Evolutionary conservation across 2,113 vertebrate species (phyloP).

Genomic region (Pollachius pollachius): DNA sequence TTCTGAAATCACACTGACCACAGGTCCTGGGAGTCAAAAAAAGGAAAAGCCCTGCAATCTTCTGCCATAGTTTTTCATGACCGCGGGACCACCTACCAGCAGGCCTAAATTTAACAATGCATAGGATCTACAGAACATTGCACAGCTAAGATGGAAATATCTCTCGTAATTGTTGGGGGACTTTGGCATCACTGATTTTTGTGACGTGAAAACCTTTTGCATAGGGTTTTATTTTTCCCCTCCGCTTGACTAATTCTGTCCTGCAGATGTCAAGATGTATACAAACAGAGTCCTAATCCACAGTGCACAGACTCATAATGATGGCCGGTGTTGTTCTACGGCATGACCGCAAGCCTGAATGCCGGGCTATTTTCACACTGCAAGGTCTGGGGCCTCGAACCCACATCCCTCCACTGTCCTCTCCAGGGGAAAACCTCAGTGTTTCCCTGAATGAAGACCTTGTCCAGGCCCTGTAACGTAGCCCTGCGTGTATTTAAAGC

Average conservation of each 20-base stretch:
- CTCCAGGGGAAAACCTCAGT: conserved; percentile 61
- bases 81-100: conserved; percentile 69
- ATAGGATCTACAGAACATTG: conserved; percentile 54
- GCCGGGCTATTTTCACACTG: conserved; percentile 75
- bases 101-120: conserved; percentile 51
- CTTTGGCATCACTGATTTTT: conserved; percentile 66
- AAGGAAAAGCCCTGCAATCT: conserved; percentile 52
- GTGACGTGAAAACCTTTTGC: conserved; percentile 44
- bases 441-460: conserved; percentile 65
- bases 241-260: conserved; percentile 47
- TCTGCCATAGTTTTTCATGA: conserved; percentile 54
- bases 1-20: conserved; percentile 61
- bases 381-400: conserved; percentile 63
- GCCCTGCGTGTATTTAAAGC: conserved; percentile 61
- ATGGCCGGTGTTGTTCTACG: conserved; percentile 65
- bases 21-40: conserved; percentile 52
- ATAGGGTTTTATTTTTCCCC: conserved; percentile 52
- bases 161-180: conserved; percentile 36
- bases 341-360: conserved; percentile 62
- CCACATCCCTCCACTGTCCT: conserved; percentile 71
- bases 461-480: conserved; percentile 57
- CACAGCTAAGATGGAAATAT: conserved; percentile 63
- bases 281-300: conserved; percentile 35
- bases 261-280: conserved; percentile 51
- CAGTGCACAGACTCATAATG: conserved; percentile 52